Evolutionary conservation across 2,888 invertebrate species (phyloP).

Genomic region (Hyposoter didymator): DNA sequence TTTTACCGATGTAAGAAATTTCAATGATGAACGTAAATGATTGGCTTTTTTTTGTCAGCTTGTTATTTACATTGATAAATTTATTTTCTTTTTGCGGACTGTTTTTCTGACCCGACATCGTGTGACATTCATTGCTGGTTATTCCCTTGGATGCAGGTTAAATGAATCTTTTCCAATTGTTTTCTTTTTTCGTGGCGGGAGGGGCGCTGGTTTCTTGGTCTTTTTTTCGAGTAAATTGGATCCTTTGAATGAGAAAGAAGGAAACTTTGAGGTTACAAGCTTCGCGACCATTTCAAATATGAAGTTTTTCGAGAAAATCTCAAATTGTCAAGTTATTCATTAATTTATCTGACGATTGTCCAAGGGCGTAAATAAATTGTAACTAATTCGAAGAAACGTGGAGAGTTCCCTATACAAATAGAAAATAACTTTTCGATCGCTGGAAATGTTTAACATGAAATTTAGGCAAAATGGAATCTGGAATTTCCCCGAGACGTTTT

Average conservation of each 20-base stretch:
- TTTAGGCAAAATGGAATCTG: background rate
- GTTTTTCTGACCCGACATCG: too few species aligned
- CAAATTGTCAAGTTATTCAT: background rate
- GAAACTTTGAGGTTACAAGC: background rate
- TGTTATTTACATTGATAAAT: too few species aligned
- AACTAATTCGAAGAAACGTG: background rate
- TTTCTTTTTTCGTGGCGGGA: too few species aligned
- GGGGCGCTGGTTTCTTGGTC: too few species aligned
- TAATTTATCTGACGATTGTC: background rate
- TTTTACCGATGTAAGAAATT: too few species aligned
- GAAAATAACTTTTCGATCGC: background rate
- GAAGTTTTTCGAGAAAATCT: background rate
- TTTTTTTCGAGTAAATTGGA: too few species aligned
- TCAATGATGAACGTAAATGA: too few species aligned
- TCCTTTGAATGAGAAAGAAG: background rate
- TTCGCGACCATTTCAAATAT: background rate
- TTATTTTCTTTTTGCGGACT: too few species aligned
- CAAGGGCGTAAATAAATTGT: background rate
- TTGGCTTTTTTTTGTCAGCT: too few species aligned
- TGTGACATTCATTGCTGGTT: too few species aligned
- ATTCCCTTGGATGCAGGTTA: too few species aligned
- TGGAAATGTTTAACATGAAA: conserved; percentile 16
- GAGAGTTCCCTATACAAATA: background rate
- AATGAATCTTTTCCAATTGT: too few species aligned
- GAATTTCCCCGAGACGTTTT: conserved; percentile 11